phyloP scores from a whole-genome alignment of 2,113 vertebrate species.

The Mungos mungo region DNA sequence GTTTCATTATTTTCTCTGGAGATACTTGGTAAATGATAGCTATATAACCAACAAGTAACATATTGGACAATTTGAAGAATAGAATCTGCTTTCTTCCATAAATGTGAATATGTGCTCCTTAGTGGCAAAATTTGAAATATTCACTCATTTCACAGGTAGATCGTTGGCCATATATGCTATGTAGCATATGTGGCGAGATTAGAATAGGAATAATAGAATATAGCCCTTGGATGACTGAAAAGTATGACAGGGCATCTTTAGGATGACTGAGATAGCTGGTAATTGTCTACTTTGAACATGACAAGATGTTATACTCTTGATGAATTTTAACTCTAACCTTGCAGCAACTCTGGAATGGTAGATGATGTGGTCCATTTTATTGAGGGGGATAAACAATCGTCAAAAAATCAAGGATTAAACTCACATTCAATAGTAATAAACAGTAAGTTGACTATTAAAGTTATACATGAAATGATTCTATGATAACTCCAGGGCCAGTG shows the following conservation, averaged over 20 bases:
- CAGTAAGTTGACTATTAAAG: not conserved
- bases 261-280: not conserved
- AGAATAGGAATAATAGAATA: not conserved
- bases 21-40: not conserved
- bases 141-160: not conserved
- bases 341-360: not conserved
- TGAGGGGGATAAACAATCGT: not conserved
- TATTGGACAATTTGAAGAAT: not conserved
- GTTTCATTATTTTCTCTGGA: not conserved
- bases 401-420: not conserved
- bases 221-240: not conserved
- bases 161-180: not conserved
- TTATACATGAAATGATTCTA: not conserved
- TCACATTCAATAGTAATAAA: not conserved
- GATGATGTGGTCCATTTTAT: not conserved
- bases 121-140: not conserved
- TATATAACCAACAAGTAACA: not conserved
- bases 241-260: not conserved
- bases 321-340: not conserved
- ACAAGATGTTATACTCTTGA: not conserved
- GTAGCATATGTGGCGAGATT: not conserved
- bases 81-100: not conserved
- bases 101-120: not conserved
- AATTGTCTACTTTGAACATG: not conserved
- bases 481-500: not conserved